Percentiles rank a stretch among this genome's conserved stretches.
These are phyloP conservation scores for Protula sp. DNA, from an alignment of 2,888 invertebrate species.

Conservation along the genomic window DNA sequence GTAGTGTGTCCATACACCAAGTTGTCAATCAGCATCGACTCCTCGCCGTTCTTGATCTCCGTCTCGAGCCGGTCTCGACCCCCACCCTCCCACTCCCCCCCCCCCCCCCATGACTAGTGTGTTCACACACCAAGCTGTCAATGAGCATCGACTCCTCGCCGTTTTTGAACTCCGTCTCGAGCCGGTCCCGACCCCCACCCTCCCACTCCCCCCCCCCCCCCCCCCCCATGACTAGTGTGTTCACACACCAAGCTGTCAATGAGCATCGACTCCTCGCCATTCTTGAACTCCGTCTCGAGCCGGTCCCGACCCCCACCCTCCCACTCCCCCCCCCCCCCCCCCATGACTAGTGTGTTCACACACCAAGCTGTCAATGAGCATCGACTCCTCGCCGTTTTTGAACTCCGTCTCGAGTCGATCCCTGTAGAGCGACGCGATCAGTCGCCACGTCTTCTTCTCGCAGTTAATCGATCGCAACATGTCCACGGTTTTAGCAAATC, in stretches of 20 bases:
- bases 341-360: too few species aligned
- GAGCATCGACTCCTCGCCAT: slow-evolving; percentile 14
- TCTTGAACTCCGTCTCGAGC: slow-evolving; percentile 53
- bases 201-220: too few species aligned
- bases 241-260: slow-evolving; percentile 8
- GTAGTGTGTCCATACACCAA: slow-evolving; percentile 1
- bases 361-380: slow-evolving; percentile 13
- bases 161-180: slow-evolving; percentile 52
- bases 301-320: too few species aligned
- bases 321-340: too few species aligned
- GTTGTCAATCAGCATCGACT: slow-evolving; percentile 15
- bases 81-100: too few species aligned
- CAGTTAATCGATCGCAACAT: slow-evolving; percentile 60
- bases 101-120: slow-evolving; percentile 22
- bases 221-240: too few species aligned
- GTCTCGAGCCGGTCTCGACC: slow-evolving; percentile 68
- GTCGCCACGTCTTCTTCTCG: slow-evolving; percentile 84
- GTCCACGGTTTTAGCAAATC: slow-evolving; percentile 4
- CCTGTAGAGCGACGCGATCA: slow-evolving; percentile 74
- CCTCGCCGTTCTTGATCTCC: slow-evolving; percentile 18
- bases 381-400: slow-evolving; percentile 9
- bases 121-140: slow-evolving; percentile 6
- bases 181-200: too few species aligned
- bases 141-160: slow-evolving; percentile 15
- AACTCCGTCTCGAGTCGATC: slow-evolving; percentile 64